Conservation (phyloP, 2,888 invertebrate species). For the Apodemia arnacis region DNA sequence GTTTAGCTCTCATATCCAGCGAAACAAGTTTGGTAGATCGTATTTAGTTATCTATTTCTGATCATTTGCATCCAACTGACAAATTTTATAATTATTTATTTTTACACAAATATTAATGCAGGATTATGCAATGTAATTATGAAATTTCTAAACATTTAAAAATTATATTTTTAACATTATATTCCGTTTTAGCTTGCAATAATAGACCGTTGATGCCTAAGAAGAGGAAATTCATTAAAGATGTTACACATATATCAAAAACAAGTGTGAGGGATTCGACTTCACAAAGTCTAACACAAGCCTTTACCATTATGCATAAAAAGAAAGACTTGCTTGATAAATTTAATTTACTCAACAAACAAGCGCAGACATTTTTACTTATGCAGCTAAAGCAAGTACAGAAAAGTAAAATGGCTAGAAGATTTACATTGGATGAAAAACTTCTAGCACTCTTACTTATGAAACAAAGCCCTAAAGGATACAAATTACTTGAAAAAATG, state of each 20-base stretch:
- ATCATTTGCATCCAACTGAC: neutral
- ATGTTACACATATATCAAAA: neutral
- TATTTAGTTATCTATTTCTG: neutral
- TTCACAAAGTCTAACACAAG: neutral
- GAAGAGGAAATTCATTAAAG: neutral
- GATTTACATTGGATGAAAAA: constrained; percentile 51
- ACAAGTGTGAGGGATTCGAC: neutral
- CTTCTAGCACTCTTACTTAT: constrained; percentile 29
- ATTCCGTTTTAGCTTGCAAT: neutral
- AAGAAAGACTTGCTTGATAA: neutral
- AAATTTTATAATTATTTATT: too few relatives aligned
- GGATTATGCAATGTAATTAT: neutral
- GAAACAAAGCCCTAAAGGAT: constrained; percentile 55
- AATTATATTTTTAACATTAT: too few relatives aligned
- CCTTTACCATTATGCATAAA: neutral
- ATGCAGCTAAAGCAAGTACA: constrained; percentile 22
- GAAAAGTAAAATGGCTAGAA: constrained; percentile 51
- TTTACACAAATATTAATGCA: neutral
- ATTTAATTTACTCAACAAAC: neutral
- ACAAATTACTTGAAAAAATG: constrained; percentile 48
- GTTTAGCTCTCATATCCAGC: neutral
- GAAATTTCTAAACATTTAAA: neutral
- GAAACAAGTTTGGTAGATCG: neutral
- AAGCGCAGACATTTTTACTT: neutral
- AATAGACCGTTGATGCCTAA: neutral